A percentile compares a stretch with the other conserved stretches of the same genome.
Conservation (phyloP, 2,113 vertebrate genomes). For the Butorides virescens region DNA sequence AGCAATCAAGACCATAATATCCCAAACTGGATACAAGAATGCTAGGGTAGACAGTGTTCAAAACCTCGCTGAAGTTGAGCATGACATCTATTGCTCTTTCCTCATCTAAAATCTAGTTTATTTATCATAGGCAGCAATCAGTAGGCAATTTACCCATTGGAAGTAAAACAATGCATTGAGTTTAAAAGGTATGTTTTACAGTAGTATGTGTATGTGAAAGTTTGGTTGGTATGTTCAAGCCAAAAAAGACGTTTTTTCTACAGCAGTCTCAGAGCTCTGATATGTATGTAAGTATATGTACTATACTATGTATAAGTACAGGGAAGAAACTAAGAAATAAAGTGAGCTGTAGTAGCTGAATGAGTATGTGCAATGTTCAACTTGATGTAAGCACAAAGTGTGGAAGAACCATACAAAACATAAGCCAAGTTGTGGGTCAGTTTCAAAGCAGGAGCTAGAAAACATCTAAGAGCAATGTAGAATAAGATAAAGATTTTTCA, state of each 20-base stretch:
- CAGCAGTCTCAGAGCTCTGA: background rate
- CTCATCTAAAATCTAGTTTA: background rate
- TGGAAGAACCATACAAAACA: fast-evolving
- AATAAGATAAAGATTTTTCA: conserved; percentile 55
- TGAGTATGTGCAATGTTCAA: background rate
- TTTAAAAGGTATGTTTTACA: background rate
- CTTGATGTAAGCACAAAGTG: background rate
- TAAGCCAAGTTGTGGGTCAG: background rate
- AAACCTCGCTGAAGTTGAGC: background rate
- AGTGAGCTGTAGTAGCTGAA: background rate
- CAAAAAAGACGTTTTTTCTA: background rate
- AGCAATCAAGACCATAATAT: background rate
- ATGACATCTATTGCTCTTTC: background rate
- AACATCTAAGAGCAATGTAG: conserved; percentile 10
- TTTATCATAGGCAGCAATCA: background rate
- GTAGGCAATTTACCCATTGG: background rate
- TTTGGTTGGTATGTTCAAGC: background rate
- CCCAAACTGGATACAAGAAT: background rate
- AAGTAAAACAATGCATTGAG: background rate
- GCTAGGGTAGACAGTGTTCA: background rate
- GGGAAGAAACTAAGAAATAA: background rate
- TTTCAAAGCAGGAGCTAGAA: conserved; percentile 22
- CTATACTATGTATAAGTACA: background rate
- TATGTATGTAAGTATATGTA: background rate
- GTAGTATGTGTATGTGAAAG: background rate